phyloP scores from a whole-genome alignment of 2,888 invertebrate genomes.

The Caenorhabditis virilis region DNA sequence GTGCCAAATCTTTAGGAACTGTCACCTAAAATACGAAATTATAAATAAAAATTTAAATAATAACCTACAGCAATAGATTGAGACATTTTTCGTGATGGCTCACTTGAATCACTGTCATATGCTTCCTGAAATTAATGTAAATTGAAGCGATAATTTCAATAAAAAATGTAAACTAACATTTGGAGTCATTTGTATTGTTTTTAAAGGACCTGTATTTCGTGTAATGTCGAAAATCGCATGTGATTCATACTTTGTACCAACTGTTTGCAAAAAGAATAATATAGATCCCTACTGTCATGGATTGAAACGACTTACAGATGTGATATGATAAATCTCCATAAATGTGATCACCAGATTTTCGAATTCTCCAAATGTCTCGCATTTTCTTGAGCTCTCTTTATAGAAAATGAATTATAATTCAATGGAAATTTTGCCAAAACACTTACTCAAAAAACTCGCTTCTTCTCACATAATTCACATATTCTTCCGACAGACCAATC shows the following conservation, averaged over 20 bases:
- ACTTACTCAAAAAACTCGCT: constrained; percentile 48
- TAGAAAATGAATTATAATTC: constrained; percentile 1
- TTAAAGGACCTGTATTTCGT: constrained; percentile 13
- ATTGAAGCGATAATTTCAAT: no score
- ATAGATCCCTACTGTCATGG: not conserved
- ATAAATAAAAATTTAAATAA: no score
- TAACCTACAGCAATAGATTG: no score
- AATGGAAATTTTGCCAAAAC: not conserved
- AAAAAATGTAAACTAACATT: constrained; percentile 5
- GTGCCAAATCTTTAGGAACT: constrained; percentile 56
- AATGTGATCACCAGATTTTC: constrained; percentile 57
- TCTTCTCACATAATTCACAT: constrained; percentile 31
- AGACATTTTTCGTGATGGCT: no score
- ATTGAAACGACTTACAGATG: constrained; percentile 42
- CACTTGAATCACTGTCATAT: no score
- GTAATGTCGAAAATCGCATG: constrained; percentile 52
- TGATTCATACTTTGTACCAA: constrained; percentile 50
- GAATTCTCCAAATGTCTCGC: constrained; percentile 62
- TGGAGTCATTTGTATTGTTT: constrained; percentile 1
- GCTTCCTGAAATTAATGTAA: no score
- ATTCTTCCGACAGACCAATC: constrained; percentile 28
- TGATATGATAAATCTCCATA: constrained; percentile 65
- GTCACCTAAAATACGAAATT: constrained; percentile 55
- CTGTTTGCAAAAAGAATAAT: constrained; percentile 15
- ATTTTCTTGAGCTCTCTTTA: constrained; percentile 59